A percentile compares a stretch with the other conserved stretches of the same genome.
Evolutionary conservation across 2,113 vertebrate genomes (phyloP).

Genomic region (Cervus canadensis): DNA sequence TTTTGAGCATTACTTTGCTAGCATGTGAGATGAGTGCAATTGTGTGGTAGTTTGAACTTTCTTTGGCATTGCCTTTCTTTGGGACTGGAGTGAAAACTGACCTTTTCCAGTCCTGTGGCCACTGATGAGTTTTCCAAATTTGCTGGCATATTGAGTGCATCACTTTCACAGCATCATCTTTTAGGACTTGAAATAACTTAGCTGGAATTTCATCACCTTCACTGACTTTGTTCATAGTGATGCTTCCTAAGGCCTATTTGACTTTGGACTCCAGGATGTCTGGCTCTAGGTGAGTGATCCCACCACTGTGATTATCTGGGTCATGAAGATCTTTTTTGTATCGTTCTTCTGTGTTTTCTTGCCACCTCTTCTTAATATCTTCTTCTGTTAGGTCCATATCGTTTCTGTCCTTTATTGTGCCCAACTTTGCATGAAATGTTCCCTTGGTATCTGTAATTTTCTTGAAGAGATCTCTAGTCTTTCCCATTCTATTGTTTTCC

Average conservation of each 20-base stretch:
- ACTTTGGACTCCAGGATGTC: neutral
- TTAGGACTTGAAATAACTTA: neutral
- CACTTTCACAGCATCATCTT: neutral
- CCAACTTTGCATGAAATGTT: neutral
- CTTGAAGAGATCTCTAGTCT: neutral
- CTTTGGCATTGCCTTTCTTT: neutral
- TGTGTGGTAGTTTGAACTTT: neutral
- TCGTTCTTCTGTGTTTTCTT: neutral
- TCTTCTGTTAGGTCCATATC: neutral
- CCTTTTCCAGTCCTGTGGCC: neutral
- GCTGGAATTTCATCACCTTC: neutral
- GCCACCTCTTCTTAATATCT: neutral
- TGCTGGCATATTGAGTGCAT: neutral
- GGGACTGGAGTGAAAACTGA: neutral
- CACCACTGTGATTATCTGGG: neutral
- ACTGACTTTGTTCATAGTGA: neutral
- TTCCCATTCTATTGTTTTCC: neutral
- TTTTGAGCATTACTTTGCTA: neutral
- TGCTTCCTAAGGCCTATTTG: neutral
- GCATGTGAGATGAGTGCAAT: neutral
- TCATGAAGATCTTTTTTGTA: neutral
- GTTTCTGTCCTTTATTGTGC: neutral
- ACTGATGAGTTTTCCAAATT: neutral
- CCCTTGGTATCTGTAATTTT: neutral
- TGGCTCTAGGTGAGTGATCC: neutral